Evolutionary conservation across 2,113 vertebrate species (phyloP), one percentile per base, ranked within the genome.

Genomic region (Glaucomys volans): DNA sequence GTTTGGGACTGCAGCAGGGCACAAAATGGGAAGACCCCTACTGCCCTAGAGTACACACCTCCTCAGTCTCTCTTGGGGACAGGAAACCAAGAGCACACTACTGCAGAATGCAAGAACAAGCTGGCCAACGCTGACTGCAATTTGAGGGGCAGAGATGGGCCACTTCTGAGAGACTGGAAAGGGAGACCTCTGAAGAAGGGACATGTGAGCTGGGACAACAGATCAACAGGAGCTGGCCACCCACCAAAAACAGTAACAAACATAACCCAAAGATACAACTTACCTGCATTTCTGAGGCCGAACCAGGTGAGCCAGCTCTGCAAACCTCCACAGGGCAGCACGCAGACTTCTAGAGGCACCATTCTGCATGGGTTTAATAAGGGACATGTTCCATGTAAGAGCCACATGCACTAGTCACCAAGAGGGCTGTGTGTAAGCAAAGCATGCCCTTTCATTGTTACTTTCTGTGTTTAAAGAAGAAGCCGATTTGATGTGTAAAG

Each of bases 241-340:
- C 67, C 42, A 16, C 8, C 64, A 9, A 54, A 71, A 32, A 9
- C 7, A 17, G 8, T 1, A 4, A 42, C 8, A 35, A 42, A 50
- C 42, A 35, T 0, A 26, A n/a, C 8, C 40, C 59, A 1, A 6
- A 57, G n/a, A 6, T 3, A 74, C 17, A 22, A 74, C 12, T 64
- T 98, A 99, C 99, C 99, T 99, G 99, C 99, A 99, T 95, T 99
- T 99, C 95, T 99, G 99, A 40, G 99, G 99, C 77, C 99, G 99
- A 90, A 99, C 99, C 89, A 99, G 99, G 96, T 99, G 99, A 47
- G 99, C 99, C 44, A 99, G 99, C 98, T 99, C 99, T 79, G 99
- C 99, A 98, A 99, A 99, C 95, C 99, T 99, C 99, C 99, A 99
- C 67, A 99, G 99, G 9, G 99, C 99, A 28, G 99, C 99, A 42